A percentile compares a stretch with the other conserved stretches of the same genome.
Evolutionary conservation across 2,113 vertebrate species (phyloP).

Genomic region (Phylloscopus trochilus): DNA sequence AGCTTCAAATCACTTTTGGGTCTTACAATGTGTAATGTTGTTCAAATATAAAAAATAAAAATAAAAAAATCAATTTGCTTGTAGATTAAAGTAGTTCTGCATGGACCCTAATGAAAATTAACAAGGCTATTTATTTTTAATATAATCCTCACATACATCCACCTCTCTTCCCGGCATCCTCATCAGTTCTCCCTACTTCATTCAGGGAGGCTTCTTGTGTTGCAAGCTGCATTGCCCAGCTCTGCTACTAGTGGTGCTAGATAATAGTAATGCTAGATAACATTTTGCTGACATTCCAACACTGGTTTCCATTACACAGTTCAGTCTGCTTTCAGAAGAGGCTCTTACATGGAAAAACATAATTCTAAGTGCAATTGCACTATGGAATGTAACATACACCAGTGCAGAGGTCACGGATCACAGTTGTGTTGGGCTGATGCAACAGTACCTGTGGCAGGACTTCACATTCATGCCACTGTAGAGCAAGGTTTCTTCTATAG

Average conservation of each 20-base stretch:
- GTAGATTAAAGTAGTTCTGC: not conserved
- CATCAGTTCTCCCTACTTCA: not conserved
- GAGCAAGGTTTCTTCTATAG: not conserved
- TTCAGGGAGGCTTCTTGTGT: not conserved
- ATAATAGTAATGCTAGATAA: not conserved
- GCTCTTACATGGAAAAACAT: rapidly evolving
- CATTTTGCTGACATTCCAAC: not conserved
- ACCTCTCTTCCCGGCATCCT: not conserved
- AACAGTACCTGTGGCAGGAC: not conserved
- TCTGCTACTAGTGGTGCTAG: not conserved
- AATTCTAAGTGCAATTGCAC: not conserved
- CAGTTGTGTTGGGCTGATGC: not conserved
- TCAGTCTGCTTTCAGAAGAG: not conserved
- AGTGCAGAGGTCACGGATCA: not conserved
- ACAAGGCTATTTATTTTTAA: conserved; percentile 20
- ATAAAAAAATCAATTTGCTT: conserved; percentile 19
- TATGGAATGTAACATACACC: not conserved
- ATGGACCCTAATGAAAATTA: conserved; percentile 32
- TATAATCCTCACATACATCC: not conserved
- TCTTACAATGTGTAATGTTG: not conserved
- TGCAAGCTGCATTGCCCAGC: not conserved
- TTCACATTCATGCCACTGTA: not conserved
- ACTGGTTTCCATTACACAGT: not conserved
- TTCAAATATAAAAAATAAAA: conserved; percentile 19
- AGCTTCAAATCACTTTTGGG: not conserved